Base-by-base conservation (phyloP, 2,113 vertebrate species). In the Urocitellus parryii region DNA sequence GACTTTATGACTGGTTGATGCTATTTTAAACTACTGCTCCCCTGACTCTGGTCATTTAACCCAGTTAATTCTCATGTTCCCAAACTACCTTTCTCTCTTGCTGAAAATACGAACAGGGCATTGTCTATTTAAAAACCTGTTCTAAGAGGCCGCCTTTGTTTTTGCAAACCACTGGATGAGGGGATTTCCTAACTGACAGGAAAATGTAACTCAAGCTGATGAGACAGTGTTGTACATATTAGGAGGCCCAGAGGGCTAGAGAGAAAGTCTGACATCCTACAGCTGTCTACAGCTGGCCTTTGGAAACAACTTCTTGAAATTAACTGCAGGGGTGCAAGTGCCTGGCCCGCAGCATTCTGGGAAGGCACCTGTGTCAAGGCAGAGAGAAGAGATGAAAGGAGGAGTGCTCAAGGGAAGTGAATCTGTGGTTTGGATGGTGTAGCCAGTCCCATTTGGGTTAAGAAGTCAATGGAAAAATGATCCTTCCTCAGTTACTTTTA, bases 381-480 rank as follows among this genome's bases (percentile, higher is more conserved):
- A 67, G 83, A 78, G 53, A 61, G 20, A 39, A 78, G 83, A 68
- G 58, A 25, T 17, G 8, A 61, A 87, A 73, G 45, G 82, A 87
- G 63, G 39, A 65, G 63, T 5, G 4, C 53, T 79, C 27, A 10
- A 53, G 85, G 90, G 81, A 86, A 74, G 80, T 11, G 56, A 39
- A 82, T 76, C 94, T 96, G 96, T 68, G 97, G 97, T 92, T 96
- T 96, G n/a, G 9, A 90, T 83, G 88, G 93, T 29, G 2, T 42
- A 74, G 53, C 73, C 73, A 78, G 77, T 81, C 73, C 42, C 84
- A 88, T 82, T 94, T 86, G 79, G 95, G 97, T 95, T 97, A 96
- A 97, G 97, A 96, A 97, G 96, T 97, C 97, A 97, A 96, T 94
- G 96, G 97, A 96, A 97, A 98, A 97, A 92, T 96, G 96, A 97